A percentile compares a stretch with the other conserved stretches of the same genome.
Conservation (phyloP, 64 coral and sea anemone species). For the Orbicella faveolata region DNA sequence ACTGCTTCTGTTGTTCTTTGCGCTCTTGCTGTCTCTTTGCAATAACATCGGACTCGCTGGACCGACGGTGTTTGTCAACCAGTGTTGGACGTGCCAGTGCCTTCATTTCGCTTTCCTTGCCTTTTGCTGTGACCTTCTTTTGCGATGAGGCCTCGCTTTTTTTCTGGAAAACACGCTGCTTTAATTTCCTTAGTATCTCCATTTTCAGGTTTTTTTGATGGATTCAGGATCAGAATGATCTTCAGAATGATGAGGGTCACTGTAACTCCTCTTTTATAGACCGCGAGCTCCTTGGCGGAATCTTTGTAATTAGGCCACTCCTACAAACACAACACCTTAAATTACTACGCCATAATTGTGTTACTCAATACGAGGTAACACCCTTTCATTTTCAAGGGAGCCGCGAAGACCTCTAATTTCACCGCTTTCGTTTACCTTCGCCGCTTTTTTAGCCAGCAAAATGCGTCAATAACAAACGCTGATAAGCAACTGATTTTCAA, state of each 20-base stretch:
- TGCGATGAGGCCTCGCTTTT: not conserved
- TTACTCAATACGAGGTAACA: not conserved
- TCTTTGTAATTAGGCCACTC: not conserved
- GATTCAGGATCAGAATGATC: not conserved
- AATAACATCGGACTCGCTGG: not conserved
- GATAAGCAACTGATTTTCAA: no score
- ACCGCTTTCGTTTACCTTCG: no score
- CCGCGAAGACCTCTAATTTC: not conserved
- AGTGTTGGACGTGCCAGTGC: not conserved
- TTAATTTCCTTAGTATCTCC: not conserved
- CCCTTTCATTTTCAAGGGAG: not conserved
- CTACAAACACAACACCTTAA: not conserved
- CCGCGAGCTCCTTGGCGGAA: not conserved
- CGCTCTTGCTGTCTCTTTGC: not conserved
- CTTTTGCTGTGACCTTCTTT: not conserved
- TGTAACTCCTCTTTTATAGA: not conserved
- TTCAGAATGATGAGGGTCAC: not conserved
- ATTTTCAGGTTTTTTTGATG: not conserved
- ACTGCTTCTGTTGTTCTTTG: not conserved
- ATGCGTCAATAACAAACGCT: no score
- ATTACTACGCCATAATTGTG: not conserved
- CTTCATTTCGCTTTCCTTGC: not conserved
- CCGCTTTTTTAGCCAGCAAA: no score
- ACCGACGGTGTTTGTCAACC: not conserved
- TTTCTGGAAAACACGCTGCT: not conserved